These are phyloP conservation scores for Pomacea maculata DNA, from an alignment of 1,140 invertebrate genomes.

Conservation along the genomic window DNA sequence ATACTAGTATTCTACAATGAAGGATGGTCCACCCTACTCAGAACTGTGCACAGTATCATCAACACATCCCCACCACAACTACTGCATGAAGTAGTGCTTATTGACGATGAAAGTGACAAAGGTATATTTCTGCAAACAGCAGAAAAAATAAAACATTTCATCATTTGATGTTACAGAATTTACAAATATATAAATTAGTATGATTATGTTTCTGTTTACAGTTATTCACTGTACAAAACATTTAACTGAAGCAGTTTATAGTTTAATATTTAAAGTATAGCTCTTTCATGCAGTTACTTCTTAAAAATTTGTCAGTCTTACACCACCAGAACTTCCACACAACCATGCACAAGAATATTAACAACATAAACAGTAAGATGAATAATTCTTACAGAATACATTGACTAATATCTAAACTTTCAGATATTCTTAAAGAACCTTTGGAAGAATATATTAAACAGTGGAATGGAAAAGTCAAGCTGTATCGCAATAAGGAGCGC, in stretches of 20 bases:
- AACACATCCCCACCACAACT: slow-evolving; percentile 89
- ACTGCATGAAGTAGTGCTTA: slow-evolving; percentile 94
- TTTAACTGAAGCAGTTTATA: background rate
- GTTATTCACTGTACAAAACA: too few species aligned
- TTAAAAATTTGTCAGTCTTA: too few species aligned
- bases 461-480: slow-evolving; percentile 84
- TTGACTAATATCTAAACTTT: slow-evolving; percentile 38
- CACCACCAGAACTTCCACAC: too few species aligned
- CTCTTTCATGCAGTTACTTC: too few species aligned
- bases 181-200: background rate
- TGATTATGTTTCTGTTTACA: background rate
- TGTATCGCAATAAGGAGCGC: slow-evolving; percentile 81
- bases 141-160: background rate
- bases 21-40: slow-evolving; percentile 92
- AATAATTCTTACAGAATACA: too few species aligned
- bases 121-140: slow-evolving; percentile 64
- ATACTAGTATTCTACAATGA: slow-evolving; percentile 99
- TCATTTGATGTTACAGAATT: too few species aligned
- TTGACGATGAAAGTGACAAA: slow-evolving; percentile 98
- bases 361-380: too few species aligned
- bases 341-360: too few species aligned
- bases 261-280: too few species aligned
- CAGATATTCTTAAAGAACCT: slow-evolving; percentile 86
- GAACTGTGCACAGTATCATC: slow-evolving; percentile 95
- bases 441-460: slow-evolving; percentile 80